A percentile compares a stretch with the other conserved stretches of the same genome.
Conservation (phyloP, 2,797 vertebrate genomes). For the Sternotherus odoratus region DNA sequence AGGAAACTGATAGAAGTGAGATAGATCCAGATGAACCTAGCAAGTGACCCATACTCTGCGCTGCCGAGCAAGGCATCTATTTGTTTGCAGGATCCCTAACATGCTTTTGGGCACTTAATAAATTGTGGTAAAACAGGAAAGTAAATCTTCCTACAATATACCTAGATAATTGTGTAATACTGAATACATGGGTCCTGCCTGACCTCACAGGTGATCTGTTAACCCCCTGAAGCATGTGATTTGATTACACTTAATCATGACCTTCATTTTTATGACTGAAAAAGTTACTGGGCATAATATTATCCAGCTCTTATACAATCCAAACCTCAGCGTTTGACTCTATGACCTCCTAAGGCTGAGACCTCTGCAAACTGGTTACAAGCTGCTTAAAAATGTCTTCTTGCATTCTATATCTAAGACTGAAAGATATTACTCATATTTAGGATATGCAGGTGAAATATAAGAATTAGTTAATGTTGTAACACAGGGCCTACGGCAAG, state of each 20-base stretch:
- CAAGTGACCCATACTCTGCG: background rate
- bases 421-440: background rate
- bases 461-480: background rate
- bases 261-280: background rate
- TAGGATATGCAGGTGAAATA: background rate
- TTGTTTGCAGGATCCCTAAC: background rate
- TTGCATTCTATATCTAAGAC: background rate
- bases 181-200: background rate
- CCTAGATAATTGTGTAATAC: background rate
- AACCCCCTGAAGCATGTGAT: background rate
- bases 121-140: background rate
- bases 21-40: background rate
- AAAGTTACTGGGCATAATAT: background rate
- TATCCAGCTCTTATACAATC: background rate
- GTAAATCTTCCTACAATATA: background rate
- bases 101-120: background rate
- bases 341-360: background rate
- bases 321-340: background rate
- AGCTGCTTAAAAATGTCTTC: background rate
- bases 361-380: background rate
- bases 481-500: background rate
- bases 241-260: background rate
- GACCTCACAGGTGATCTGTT: background rate
- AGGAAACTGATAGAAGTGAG: background rate
- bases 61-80: background rate